phyloP scores from a whole-genome alignment of 1,140 invertebrate species.

The Bombus turneri region DNA sequence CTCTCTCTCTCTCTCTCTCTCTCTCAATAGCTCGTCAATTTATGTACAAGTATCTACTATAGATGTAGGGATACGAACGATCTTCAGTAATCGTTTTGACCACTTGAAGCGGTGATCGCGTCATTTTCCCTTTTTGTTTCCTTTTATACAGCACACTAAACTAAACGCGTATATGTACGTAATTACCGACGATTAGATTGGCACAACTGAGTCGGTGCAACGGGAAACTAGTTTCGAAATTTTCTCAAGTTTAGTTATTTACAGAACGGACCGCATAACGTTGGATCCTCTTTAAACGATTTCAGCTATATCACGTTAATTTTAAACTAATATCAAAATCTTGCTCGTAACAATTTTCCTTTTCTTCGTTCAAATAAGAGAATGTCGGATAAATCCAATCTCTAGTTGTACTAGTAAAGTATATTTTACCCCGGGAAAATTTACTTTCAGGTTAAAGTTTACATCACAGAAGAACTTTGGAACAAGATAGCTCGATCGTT shows the following conservation, averaged over 20 bases:
- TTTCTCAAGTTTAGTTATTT: slow-evolving; percentile 25
- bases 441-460: slow-evolving; percentile 29
- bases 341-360: background rate
- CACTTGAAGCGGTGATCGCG: background rate
- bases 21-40: slow-evolving; percentile 37
- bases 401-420: background rate
- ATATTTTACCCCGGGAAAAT: background rate
- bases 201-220: slow-evolving; percentile 42
- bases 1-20: background rate
- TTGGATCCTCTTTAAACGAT: background rate
- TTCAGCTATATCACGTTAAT: background rate
- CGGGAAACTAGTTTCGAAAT: slow-evolving; percentile 28
- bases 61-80: slow-evolving; percentile 21
- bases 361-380: background rate
- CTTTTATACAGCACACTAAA: slow-evolving; percentile 29
- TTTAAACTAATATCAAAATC: background rate
- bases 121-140: background rate
- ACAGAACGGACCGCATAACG: background rate
- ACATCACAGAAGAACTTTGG: slow-evolving; percentile 49
- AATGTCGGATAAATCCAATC: background rate
- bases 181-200: slow-evolving; percentile 46
- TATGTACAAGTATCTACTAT: slow-evolving; percentile 46
- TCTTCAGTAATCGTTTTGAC: background rate
- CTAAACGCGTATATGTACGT: slow-evolving; percentile 24
- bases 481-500: slow-evolving; percentile 32